These are phyloP conservation scores for Rhopalosiphum padi DNA, from an alignment of 1,140 invertebrate genomes.

Conservation along the genomic window DNA sequence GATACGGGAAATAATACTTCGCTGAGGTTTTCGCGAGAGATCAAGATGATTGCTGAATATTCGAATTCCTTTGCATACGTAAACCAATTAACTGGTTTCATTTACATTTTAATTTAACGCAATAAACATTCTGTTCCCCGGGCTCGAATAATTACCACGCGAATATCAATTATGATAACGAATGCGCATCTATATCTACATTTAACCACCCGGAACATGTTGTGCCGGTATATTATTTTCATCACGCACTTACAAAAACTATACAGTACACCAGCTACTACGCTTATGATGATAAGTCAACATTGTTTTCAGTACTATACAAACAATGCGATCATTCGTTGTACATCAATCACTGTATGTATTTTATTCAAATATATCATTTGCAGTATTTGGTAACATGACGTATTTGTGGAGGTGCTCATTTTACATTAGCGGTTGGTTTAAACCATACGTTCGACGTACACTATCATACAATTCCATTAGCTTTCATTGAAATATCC, in stretches of 20 bases:
- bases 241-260: neutral
- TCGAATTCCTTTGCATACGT: neutral
- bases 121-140: neutral
- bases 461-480: neutral
- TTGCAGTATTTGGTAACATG: neutral
- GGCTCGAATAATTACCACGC: neutral
- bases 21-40: neutral
- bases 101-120: slow-evolving; percentile 16
- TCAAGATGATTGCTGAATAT: neutral
- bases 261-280: neutral
- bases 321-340: neutral
- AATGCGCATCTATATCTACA: neutral
- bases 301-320: neutral
- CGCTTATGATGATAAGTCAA: neutral
- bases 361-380: slow-evolving; percentile 2
- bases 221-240: neutral
- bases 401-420: neutral
- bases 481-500: neutral
- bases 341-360: neutral
- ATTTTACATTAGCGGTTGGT: neutral
- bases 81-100: neutral
- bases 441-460: neutral
- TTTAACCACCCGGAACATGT: neutral
- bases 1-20: neutral
- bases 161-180: neutral